Conservation (phyloP, 2,888 invertebrate genomes). For the Ormyrus rosae region DNA sequence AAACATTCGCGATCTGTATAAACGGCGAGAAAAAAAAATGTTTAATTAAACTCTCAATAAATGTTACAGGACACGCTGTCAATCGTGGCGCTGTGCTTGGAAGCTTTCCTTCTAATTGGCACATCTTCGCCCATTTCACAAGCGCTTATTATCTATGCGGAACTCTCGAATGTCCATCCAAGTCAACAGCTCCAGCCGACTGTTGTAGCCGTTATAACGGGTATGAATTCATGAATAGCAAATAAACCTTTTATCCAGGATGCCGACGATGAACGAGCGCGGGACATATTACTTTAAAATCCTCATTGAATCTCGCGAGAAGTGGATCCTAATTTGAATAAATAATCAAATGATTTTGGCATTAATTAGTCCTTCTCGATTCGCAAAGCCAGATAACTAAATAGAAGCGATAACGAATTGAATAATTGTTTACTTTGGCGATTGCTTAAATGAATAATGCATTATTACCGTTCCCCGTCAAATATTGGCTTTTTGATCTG, state of each 20-base stretch:
- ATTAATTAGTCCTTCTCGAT: neutral
- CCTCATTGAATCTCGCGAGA: no score
- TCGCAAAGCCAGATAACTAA: no score
- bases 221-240: slow-evolving; percentile 68
- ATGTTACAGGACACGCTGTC: slow-evolving; percentile 78
- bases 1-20: no score
- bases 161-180: slow-evolving; percentile 79
- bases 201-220: slow-evolving; percentile 83
- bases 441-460: no score
- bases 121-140: slow-evolving; percentile 85
- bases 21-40: no score
- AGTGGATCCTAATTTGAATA: neutral
- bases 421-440: no score
- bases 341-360: neutral
- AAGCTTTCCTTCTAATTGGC: slow-evolving; percentile 82
- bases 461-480: no score
- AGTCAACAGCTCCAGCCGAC: slow-evolving; percentile 80
- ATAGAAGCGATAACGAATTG: no score
- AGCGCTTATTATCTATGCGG: slow-evolving; percentile 83
- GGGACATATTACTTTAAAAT: no score
- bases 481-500: no score
- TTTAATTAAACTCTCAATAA: neutral
- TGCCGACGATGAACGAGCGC: no score
- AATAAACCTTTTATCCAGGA: neutral
- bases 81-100: slow-evolving; percentile 80